Evolutionary conservation across 2,113 vertebrate species (phyloP).

Genomic region (Hystrix brachyura): DNA sequence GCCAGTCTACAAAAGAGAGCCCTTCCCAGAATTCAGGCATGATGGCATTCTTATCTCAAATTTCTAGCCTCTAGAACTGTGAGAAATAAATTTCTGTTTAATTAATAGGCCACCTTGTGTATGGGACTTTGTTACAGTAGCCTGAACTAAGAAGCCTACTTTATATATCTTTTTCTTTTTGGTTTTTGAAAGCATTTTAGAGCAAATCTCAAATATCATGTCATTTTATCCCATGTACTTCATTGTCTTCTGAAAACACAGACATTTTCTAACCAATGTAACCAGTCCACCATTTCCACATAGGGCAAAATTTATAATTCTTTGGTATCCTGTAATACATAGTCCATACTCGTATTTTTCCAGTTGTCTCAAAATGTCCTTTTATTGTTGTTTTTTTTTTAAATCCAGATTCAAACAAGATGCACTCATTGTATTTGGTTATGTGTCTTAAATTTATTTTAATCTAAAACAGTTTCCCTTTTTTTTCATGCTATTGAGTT

Average conservation of each 20-base stretch:
- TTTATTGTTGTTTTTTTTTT: conserved; percentile 49
- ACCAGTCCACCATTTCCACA: conserved; percentile 28
- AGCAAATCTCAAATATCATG: conserved; percentile 42
- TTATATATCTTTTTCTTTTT: conserved; percentile 15
- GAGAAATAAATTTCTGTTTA: not conserved
- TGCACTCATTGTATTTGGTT: not conserved
- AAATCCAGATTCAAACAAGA: conserved; percentile 52
- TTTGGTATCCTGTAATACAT: not conserved
- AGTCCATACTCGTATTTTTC: conserved; percentile 41
- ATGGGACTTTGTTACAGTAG: not conserved
- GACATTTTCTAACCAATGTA: conserved; percentile 9
- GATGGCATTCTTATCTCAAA: not conserved
- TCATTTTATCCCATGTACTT: not conserved
- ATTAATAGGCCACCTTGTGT: not conserved
- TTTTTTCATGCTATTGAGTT: not conserved
- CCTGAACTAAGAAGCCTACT: not conserved
- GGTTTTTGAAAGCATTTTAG: conserved; percentile 35
- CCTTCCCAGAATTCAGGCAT: not conserved
- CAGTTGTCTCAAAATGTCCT: conserved; percentile 52
- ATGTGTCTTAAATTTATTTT: conserved; percentile 40
- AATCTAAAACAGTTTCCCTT: conserved; percentile 44
- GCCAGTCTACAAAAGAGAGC: not conserved
- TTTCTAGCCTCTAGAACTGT: not conserved
- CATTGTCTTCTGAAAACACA: conserved; percentile 17
- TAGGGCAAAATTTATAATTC: conserved; percentile 56